These are phyloP conservation scores for Microchirus variegatus DNA, from an alignment of 2,797 vertebrate species.

Conservation along the genomic window DNA sequence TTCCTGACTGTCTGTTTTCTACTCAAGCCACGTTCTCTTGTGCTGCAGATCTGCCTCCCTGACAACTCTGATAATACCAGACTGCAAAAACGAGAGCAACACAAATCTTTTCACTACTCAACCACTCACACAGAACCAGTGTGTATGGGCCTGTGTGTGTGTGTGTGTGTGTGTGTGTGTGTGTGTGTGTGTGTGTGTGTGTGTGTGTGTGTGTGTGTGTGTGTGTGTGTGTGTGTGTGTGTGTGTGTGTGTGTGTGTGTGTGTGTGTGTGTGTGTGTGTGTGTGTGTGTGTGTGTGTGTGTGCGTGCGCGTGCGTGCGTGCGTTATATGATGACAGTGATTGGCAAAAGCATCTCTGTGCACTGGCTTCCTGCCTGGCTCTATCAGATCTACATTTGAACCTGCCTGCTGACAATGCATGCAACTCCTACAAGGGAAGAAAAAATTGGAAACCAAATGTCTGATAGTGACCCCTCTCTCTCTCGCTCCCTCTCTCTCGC, in stretches of 20 bases:
- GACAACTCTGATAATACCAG: conserved; percentile 66
- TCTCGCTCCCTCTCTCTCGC: not conserved
- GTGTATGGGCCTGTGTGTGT: conserved; percentile 16
- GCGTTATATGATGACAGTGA: conserved; percentile 64
- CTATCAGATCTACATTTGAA: conserved; percentile 71
- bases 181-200: conserved; percentile 19
- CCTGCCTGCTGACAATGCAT: conserved; percentile 42
- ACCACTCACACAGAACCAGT: conserved; percentile 31
- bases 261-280: conserved; percentile 3
- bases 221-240: conserved; percentile 25
- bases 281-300: conserved; percentile 25
- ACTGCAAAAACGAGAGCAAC: conserved; percentile 58
- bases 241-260: conserved; percentile 25
- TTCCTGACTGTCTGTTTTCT: conserved; percentile 51
- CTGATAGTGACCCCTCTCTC: conserved; percentile 41
- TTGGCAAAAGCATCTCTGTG: conserved; percentile 56
- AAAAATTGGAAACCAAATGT: conserved; percentile 29
- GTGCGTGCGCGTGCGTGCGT: too few species aligned
- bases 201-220: conserved; percentile 3
- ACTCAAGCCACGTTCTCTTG: conserved; percentile 57
- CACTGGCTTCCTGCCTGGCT: conserved; percentile 52
- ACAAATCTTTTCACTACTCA: conserved; percentile 54
- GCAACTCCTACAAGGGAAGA: not conserved
- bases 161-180: conserved; percentile 15
- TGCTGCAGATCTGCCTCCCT: conserved; percentile 67